Evolutionary conservation across 2,113 vertebrate genomes (phyloP), one percentile per base, ranked within the genome.

Genomic region (Syngnathoides biaculeatus): DNA sequence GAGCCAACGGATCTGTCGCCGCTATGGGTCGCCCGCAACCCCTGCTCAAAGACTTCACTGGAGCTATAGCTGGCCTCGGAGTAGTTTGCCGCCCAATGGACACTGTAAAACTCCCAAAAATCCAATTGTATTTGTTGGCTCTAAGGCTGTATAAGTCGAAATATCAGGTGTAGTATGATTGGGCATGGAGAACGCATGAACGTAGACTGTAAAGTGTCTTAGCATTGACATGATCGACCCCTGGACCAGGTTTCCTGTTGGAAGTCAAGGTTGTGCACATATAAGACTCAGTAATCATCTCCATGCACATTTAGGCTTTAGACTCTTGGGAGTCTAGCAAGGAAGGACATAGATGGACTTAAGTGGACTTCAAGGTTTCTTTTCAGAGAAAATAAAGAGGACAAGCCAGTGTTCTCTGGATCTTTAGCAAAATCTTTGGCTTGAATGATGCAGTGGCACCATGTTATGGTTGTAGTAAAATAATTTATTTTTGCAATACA

Each of bases 301-400:
- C 86, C 83, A 88, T 86, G 74, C 85, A 83, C 81, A 79, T 78
- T 43, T 65, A 78, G 81, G 83, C 56, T 86, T 89, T 88, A 88
- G 86, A 71, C 84, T 90, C 87, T 78, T 73, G 85, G 83, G 53
- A 2, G 12, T 27, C 6, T 24, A 26, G 24, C 8, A 26, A 57
- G 78, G 73, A 74, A 22, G 77, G 82, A 84, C 72, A 86, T 79
- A 75, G 5, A 61, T 73, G 45, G 79, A 82, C 79, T 90, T 88
- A 88, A 83, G 73, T 86, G 84, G 87, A 82, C 86, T 91, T 88
- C 70, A 85, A n/a, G n/a, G n/a, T n/a, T n/a, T n/a, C n/a, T n/a
- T n/a, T n/a, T n/a, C n/a, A n/a, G n/a, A n/a, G 6, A 61, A 66
- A 75, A 84, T 30, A 27, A 57, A 30, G 4, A 57, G 5, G 68